Evolutionary conservation across 1,140 invertebrate genomes (phyloP).

Genomic region (Propsilocerus akamusi): DNA sequence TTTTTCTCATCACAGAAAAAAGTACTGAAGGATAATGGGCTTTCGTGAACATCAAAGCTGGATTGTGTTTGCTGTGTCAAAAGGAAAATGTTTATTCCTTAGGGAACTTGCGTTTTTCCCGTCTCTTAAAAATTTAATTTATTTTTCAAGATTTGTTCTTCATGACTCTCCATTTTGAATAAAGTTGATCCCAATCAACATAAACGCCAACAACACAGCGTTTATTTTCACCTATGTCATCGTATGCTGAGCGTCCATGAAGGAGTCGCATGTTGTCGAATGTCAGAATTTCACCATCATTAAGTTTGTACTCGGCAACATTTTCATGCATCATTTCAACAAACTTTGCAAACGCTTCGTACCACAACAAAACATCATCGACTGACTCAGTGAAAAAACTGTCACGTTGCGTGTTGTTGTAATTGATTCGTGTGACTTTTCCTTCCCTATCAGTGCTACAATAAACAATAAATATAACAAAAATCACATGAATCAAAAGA

Average conservation of each 20-base stretch:
- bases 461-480: no score
- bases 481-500: no score
- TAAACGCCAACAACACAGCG: constrained; percentile 40
- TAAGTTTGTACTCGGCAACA: constrained; percentile 31
- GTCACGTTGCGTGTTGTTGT: constrained; percentile 36
- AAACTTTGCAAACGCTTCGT: constrained; percentile 30
- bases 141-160: no score
- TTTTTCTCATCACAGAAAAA: no score
- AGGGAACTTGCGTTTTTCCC: no score
- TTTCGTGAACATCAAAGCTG: no score
- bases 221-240: constrained; percentile 25
- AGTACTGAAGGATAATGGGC: no score
- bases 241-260: constrained; percentile 36
- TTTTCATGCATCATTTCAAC: constrained; percentile 26
- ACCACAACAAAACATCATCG: constrained; percentile 32
- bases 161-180: constrained; percentile 32
- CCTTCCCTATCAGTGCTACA: no score
- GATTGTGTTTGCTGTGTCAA: no score
- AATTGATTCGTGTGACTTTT: no score
- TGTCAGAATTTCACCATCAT: constrained; percentile 33
- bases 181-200: constrained; percentile 43
- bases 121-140: no score
- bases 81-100: no score
- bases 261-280: constrained; percentile 40
- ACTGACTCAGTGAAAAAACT: constrained; percentile 31